These are phyloP conservation scores for Athalia circularis DNA, from an alignment of 2,888 invertebrate species.

Conservation along the genomic window DNA sequence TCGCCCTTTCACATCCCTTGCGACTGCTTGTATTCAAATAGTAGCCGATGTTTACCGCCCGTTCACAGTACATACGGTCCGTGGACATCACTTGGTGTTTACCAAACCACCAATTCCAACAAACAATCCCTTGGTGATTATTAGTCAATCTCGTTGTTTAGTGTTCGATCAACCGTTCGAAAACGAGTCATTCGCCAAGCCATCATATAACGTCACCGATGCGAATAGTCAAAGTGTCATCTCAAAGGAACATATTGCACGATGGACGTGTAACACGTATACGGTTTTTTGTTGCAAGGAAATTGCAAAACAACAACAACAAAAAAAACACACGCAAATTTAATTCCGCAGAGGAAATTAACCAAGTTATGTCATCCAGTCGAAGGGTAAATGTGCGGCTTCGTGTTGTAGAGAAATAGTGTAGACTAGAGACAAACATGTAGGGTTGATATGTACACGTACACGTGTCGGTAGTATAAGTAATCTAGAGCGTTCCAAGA, in stretches of 20 bases:
- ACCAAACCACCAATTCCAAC: constrained; percentile 24
- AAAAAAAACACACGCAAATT: too few species aligned
- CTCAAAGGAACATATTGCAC: too few species aligned
- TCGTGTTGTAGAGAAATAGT: neutral
- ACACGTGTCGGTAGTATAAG: neutral
- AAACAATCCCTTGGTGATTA: constrained; percentile 39
- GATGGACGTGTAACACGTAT: too few species aligned
- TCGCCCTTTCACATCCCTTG: neutral
- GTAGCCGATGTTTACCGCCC: constrained; percentile 19
- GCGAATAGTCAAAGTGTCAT: too few species aligned
- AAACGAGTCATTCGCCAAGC: neutral
- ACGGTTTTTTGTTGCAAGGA: too few species aligned
- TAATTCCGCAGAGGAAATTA: too few species aligned
- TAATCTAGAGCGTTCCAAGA: constrained; percentile 18
- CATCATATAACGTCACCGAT: too few species aligned
- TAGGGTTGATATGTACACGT: neutral
- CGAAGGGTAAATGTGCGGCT: too few species aligned
- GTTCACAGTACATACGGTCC: constrained; percentile 12
- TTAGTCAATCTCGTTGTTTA: constrained; percentile 37
- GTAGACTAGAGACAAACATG: neutral
- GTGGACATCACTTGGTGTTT: constrained; percentile 7
- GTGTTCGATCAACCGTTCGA: constrained; percentile 3
- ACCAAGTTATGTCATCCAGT: too few species aligned
- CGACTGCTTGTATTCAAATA: constrained; percentile 26
- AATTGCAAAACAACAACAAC: too few species aligned